A percentile compares a stretch with the other conserved stretches of the same genome.
phyloP scores from a whole-genome alignment of 2,888 invertebrate species.

The Watsonalla binaria region DNA sequence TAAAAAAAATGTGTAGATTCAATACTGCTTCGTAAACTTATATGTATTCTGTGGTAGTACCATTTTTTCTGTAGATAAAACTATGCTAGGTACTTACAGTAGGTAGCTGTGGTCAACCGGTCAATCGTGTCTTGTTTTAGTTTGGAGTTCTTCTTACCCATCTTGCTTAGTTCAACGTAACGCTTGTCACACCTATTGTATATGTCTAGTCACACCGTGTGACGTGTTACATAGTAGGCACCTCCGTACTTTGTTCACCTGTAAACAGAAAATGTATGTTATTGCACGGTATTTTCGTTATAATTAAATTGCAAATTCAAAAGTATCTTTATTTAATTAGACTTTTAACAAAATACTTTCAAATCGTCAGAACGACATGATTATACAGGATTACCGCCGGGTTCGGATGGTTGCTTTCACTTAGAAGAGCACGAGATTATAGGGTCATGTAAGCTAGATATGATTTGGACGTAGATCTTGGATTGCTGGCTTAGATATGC shows the following conservation, averaged over 20 bases:
- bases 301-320: too few relatives aligned
- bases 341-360: too few relatives aligned
- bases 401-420: too few relatives aligned
- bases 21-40: too few relatives aligned
- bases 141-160: conserved; percentile 98
- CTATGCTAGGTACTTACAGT: conserved; percentile 84
- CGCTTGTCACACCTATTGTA: conserved; percentile 29
- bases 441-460: too few relatives aligned
- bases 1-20: too few relatives aligned
- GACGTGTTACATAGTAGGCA: conserved; percentile 65
- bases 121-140: conserved; percentile 97
- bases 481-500: too few relatives aligned
- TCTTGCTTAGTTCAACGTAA: conserved; percentile 60
- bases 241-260: conserved; percentile 40
- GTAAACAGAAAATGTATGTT: conserved; percentile 29
- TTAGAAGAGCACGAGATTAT: too few relatives aligned
- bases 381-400: too few relatives aligned
- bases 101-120: conserved; percentile 93
- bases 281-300: background rate
- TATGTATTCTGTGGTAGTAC: background rate
- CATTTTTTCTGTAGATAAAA: conserved; percentile 1
- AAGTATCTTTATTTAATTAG: too few relatives aligned
- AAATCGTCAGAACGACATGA: too few relatives aligned
- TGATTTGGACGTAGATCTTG: too few relatives aligned
- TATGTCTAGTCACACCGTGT: conserved; percentile 33